Base-by-base conservation (phyloP, 1,140 invertebrate genomes). In the Pseudomyrmex cubaensis region DNA sequence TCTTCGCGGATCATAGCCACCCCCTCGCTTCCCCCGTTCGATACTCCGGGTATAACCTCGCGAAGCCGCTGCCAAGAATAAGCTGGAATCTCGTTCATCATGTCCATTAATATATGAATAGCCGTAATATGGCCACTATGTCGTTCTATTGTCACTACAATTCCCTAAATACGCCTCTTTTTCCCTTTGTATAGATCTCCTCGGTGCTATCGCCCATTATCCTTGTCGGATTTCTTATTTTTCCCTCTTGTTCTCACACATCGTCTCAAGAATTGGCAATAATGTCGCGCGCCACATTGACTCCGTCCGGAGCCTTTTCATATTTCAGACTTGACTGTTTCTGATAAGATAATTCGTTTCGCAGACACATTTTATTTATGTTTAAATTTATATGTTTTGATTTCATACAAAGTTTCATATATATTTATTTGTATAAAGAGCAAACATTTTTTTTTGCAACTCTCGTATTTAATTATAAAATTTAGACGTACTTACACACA, bases 81-180 rank as follows among this genome's bases (percentile, higher is more conserved):
- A 89, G 88, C 90, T 91, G 83, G 73, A 85, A 91, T 89, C 89
- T 90, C 89, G 90, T 94, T 84, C 90, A 92, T 94, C 93, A 93
- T 87, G 64, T 59, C 87, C 89, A 90, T 93, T 93, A 94, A 93
- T 93, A 92, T 93, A 91, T 90, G 91, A 90, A 89, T 87, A 10
- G 86, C 91, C 87, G 84, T 82, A 90, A 92, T 93, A 92, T 89
- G 78, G 87, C 87, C 84, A 80, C 63, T 82, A 85, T 78, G 82
- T 91, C 89, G 82, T 87, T 62, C 63, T 50, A 70, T 83, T 72
- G 67, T 83, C 76, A 83, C 70, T 48, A 61, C 69, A 77, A 85
- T 86, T 73, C 77, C 25, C 77, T 73, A 69, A 88, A 83, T 85
- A 63, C 66, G 20, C 50, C 66, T 50, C 66, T 35, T 50, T 35